phyloP scores from a whole-genome alignment of 2,888 invertebrate genomes.

The Sesia bembeciformis region DNA sequence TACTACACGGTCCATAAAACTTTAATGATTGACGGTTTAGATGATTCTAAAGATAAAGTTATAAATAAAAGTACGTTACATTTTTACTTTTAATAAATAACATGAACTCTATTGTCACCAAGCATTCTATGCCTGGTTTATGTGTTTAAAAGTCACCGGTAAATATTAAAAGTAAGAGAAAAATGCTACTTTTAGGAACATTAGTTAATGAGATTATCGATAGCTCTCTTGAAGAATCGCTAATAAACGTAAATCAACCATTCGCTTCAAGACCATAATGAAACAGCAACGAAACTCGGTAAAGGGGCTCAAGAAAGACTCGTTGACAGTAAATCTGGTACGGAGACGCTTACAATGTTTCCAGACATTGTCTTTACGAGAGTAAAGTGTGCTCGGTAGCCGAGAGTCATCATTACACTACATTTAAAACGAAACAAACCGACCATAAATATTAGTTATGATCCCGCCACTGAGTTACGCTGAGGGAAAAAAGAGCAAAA shows the following conservation, averaged over 20 bases:
- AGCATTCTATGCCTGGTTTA: too few relatives aligned
- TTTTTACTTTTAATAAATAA: too few relatives aligned
- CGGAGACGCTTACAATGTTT: constrained; percentile 20
- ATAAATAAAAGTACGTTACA: constrained; percentile 10
- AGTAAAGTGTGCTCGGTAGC: constrained; percentile 20
- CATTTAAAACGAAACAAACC: constrained; percentile 58
- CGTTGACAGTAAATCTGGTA: constrained; percentile 22
- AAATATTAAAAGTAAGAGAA: too few relatives aligned
- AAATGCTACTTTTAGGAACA: too few relatives aligned
- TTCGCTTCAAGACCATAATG: not conserved
- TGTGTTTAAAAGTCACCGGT: too few relatives aligned
- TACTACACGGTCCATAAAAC: not conserved
- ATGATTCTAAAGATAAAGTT: not conserved
- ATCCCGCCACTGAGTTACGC: constrained; percentile 51
- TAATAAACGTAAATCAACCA: too few relatives aligned
- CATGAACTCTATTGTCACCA: too few relatives aligned
- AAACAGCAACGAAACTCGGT: constrained; percentile 8
- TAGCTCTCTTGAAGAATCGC: too few relatives aligned
- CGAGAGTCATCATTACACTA: constrained; percentile 45
- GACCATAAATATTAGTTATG: constrained; percentile 57
- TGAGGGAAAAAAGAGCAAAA: constrained; percentile 25
- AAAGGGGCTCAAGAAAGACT: constrained; percentile 6
- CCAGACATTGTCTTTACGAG: constrained; percentile 15
- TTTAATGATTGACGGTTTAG: not conserved
- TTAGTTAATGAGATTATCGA: too few relatives aligned